phyloP scores from a whole-genome alignment of 2,113 vertebrate species.

The Bucco capensis region DNA sequence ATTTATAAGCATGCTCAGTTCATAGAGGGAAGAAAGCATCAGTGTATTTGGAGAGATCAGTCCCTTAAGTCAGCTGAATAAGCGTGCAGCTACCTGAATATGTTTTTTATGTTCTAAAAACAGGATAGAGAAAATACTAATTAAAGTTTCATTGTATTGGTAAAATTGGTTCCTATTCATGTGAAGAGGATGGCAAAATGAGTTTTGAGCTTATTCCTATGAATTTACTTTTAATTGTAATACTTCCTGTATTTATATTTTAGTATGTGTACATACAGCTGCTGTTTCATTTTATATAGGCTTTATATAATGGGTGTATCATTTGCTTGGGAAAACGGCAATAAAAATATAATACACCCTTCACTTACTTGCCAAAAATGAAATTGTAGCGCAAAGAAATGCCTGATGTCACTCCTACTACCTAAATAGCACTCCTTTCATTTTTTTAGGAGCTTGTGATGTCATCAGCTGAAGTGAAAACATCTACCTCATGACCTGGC shows the following conservation, averaged over 20 bases:
- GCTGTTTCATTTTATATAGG: too few relatives aligned
- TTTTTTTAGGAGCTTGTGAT: conserved; percentile 68
- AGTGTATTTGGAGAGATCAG: background rate
- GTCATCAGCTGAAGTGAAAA: conserved; percentile 62
- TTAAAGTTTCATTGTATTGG: background rate
- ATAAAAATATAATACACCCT: background rate
- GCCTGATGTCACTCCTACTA: conserved; percentile 20
- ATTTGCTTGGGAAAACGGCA: background rate
- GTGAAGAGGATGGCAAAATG: background rate
- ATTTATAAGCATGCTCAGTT: background rate
- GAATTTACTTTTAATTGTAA: background rate
- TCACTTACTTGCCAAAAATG: conserved; percentile 56
- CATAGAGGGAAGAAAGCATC: background rate
- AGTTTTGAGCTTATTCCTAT: background rate
- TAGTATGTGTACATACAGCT: background rate
- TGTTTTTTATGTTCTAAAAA: background rate
- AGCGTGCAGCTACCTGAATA: background rate
- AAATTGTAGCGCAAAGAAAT: background rate
- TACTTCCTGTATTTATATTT: background rate
- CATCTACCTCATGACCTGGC: conserved; percentile 55
- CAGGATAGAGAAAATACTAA: background rate
- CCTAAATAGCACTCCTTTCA: conserved; percentile 59
- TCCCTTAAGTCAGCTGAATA: background rate
- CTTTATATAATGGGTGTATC: background rate
- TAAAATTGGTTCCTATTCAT: background rate